Evolutionary conservation across 2,797 vertebrate genomes (phyloP).

Genomic region (Oryzias sinensis): DNA sequence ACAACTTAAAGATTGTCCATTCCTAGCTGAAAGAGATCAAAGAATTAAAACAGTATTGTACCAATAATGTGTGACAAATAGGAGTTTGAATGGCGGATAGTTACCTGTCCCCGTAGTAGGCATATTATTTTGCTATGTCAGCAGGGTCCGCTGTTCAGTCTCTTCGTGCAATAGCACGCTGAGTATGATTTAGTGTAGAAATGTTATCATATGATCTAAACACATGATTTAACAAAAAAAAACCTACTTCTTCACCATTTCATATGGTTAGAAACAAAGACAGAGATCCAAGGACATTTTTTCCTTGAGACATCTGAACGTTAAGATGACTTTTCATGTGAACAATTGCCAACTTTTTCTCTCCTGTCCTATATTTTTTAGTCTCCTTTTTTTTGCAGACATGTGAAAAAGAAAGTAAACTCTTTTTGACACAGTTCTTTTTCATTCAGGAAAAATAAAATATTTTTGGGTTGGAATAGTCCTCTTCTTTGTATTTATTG

Average conservation of each 20-base stretch:
- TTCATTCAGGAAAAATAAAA: no score
- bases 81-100: conserved; percentile 99
- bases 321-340: conserved; percentile 41
- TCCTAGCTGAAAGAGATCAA: conserved; percentile 60
- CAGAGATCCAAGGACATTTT: conserved; percentile 61
- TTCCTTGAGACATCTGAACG: conserved; percentile 60
- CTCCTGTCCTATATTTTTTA: conserved; percentile 40
- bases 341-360: conserved; percentile 72
- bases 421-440: no score
- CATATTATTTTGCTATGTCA: conserved; percentile 99
- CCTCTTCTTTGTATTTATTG: no score
- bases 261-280: conserved; percentile 67
- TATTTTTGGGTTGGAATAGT: no score
- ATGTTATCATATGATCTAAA: conserved; percentile 99
- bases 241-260: conserved; percentile 75
- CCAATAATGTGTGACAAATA: conserved; percentile 87
- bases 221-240: conserved; percentile 92
- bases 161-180: conserved; percentile 99
- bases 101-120: conserved; percentile 99
- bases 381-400: conserved; percentile 14
- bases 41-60: conserved; percentile 53
- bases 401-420: neutral
- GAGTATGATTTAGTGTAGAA: conserved; percentile 99
- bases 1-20: conserved; percentile 47
- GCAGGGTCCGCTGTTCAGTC: conserved; percentile 99